These are phyloP conservation scores for Helicoverpa assulta DNA, from an alignment of 2,888 invertebrate genomes.

Conservation along the genomic window DNA sequence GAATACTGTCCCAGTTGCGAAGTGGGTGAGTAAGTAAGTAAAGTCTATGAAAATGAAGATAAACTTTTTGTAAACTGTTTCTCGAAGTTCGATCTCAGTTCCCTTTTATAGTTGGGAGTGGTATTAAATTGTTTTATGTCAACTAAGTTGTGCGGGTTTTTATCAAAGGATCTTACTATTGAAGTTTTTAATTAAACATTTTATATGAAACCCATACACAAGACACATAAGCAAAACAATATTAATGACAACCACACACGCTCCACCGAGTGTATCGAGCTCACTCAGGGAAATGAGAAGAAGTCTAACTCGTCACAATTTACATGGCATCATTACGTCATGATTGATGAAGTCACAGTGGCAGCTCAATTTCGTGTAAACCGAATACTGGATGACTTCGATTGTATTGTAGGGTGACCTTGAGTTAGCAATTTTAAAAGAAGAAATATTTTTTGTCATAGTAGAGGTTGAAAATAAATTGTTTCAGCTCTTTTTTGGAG, in stretches of 20 bases:
- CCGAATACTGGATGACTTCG: conserved; percentile 71
- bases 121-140: neutral
- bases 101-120: conserved; percentile 8
- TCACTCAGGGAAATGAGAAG: conserved; percentile 75
- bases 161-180: no score
- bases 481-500: no score
- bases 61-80: conserved; percentile 9
- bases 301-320: conserved; percentile 74
- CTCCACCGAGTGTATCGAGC: conserved; percentile 51
- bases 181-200: no score
- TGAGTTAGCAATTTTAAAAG: neutral
- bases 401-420: conserved; percentile 68
- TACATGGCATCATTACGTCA: conserved; percentile 80
- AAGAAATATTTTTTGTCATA: no score
- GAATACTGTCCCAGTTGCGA: neutral
- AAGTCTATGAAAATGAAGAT: conserved; percentile 7
- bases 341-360: conserved; percentile 76
- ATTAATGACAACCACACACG: conserved; percentile 54
- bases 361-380: conserved; percentile 83
- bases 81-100: conserved; percentile 5
- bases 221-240: conserved; percentile 47
- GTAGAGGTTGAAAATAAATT: no score
- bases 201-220: neutral
- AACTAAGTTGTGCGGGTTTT: neutral
- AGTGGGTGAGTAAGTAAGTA: neutral